Conservation (phyloP, 2,888 invertebrate species). For the Heliconius charithonia region DNA sequence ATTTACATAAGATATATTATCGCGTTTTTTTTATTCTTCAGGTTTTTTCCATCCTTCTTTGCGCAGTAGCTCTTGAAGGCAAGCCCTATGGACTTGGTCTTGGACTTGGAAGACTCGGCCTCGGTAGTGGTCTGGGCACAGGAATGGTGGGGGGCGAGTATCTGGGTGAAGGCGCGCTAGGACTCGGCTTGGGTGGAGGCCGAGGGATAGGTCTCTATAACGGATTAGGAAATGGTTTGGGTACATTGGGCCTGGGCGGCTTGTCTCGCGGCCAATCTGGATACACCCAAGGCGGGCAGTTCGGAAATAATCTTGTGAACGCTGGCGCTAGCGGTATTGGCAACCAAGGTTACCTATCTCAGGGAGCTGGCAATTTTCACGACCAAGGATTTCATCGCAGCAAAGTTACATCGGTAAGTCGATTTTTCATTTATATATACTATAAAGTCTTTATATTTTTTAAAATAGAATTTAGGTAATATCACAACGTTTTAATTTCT, state of each 20-base stretch:
- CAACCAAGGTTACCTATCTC: conserved; percentile 35
- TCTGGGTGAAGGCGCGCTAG: neutral
- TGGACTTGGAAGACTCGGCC: conserved; percentile 20
- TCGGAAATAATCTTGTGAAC: conserved; percentile 29
- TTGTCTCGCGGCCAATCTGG: conserved; percentile 29
- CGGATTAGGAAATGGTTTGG: neutral
- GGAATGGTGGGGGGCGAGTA: neutral
- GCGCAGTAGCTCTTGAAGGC: conserved; percentile 26
- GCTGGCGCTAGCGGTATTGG: conserved; percentile 42
- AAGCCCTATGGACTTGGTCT: conserved; percentile 3
- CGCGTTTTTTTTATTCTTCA: conserved; percentile 1
- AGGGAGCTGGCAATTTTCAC: conserved; percentile 41
- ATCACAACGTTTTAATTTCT: neutral
- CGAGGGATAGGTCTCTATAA: neutral
- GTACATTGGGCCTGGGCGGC: conserved; percentile 21
- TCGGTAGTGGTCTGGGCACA: neutral
- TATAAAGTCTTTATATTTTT: neutral
- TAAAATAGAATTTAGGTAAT: too few species aligned
- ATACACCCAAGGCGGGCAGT: conserved; percentile 35
- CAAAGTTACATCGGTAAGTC: conserved; percentile 47
- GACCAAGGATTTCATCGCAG: conserved; percentile 44
- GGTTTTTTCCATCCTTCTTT: conserved; percentile 23
- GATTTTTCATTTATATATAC: neutral
- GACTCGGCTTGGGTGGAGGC: neutral
- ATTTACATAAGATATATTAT: neutral